phyloP scores from a whole-genome alignment of 2,113 vertebrate genomes.

The Echinops telfairi region DNA sequence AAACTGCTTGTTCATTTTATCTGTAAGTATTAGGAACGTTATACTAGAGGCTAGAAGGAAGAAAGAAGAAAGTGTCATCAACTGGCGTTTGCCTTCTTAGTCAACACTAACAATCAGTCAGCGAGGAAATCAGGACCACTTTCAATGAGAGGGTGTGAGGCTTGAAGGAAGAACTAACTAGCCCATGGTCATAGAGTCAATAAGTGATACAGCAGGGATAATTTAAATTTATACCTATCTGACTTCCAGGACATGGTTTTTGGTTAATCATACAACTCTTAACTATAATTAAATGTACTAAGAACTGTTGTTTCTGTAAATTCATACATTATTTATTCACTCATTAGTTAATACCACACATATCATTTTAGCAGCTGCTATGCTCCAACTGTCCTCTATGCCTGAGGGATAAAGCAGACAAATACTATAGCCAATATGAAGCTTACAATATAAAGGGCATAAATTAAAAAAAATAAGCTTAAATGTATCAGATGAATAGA shows the following conservation, averaged over 20 bases:
- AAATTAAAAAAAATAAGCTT: not conserved
- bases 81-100: not conserved
- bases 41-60: not conserved
- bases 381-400: not conserved
- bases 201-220: not conserved
- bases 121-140: constrained; percentile 3
- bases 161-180: not conserved
- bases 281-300: not conserved
- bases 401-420: not conserved
- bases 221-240: constrained; percentile 2
- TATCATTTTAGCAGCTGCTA: not conserved
- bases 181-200: not conserved
- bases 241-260: not conserved
- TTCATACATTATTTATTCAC: not conserved
- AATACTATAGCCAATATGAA: not conserved
- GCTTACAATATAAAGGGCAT: not conserved
- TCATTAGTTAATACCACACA: not conserved
- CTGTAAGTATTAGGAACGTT: not conserved
- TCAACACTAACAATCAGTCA: not conserved
- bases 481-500: not conserved
- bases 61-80: not conserved
- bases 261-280: not conserved
- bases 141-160: not conserved
- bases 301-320: not conserved
- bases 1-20: not conserved